A percentile compares a stretch with the other conserved stretches of the same genome.
Evolutionary conservation across 2,113 vertebrate species (phyloP).

Genomic region (Scomber scombrus): DNA sequence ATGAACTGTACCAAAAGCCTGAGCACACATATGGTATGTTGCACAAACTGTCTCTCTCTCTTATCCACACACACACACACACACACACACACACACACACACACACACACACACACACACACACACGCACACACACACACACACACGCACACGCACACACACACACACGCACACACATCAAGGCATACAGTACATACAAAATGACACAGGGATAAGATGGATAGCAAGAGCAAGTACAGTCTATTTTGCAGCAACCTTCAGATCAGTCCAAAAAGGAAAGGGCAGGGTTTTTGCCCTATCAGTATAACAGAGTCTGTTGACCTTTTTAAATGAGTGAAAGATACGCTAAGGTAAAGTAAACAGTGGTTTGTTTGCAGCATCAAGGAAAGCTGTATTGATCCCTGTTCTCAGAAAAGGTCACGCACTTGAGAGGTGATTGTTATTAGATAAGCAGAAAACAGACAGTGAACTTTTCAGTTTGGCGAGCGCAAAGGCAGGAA

Average conservation of each 20-base stretch:
- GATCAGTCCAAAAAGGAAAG: slow-evolving; percentile 75
- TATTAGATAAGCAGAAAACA: slow-evolving; percentile 72
- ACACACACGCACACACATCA: too few species aligned
- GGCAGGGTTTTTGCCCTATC: slow-evolving; percentile 66
- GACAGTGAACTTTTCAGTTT: slow-evolving; percentile 59
- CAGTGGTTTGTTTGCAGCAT: slow-evolving; percentile 75
- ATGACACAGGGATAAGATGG: slow-evolving; percentile 34
- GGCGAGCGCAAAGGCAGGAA: slow-evolving; percentile 1
- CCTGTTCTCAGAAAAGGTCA: slow-evolving; percentile 71
- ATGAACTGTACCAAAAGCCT: slow-evolving; percentile 45
- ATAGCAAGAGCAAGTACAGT: slow-evolving; percentile 39
- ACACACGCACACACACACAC: background rate
- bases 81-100: background rate
- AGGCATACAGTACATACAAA: slow-evolving; percentile 8
- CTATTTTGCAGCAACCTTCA: slow-evolving; percentile 54
- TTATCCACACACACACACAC: background rate
- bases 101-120: background rate
- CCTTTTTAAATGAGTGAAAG: slow-evolving; percentile 82
- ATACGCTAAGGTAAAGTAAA: slow-evolving; percentile 78
- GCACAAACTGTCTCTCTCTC: slow-evolving; percentile 19
- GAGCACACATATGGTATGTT: slow-evolving; percentile 7
- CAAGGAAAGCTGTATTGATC: slow-evolving; percentile 76
- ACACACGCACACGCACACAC: background rate
- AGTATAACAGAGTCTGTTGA: slow-evolving; percentile 75
- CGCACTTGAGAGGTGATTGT: slow-evolving; percentile 73